A percentile compares a stretch with the other conserved stretches of the same genome.
Conservation (phyloP, 2,888 invertebrate species). For the Podotricha telesiphe region DNA sequence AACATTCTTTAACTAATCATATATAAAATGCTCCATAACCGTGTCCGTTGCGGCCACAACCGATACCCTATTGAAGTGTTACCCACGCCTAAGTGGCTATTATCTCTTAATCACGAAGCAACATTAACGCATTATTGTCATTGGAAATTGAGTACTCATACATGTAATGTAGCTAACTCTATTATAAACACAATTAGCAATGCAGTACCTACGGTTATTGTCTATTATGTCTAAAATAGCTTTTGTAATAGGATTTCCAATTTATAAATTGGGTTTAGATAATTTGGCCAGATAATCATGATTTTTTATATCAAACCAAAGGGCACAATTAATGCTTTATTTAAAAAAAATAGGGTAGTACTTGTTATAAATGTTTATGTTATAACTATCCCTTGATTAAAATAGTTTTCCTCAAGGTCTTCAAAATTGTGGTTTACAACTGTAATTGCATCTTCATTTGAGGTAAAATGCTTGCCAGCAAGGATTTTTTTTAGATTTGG, state of each 20-base stretch:
- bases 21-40: conserved; percentile 39
- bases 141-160: conserved; percentile 5
- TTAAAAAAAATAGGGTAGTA: too few species aligned
- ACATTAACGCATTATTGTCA: conserved; percentile 60
- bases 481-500: too few species aligned
- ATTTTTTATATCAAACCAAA: too few species aligned
- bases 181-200: background rate
- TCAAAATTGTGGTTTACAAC: too few species aligned
- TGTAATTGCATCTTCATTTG: too few species aligned
- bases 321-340: too few species aligned
- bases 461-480: too few species aligned
- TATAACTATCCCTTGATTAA: too few species aligned
- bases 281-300: too few species aligned
- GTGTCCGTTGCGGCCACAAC: conserved; percentile 32
- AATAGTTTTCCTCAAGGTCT: too few species aligned
- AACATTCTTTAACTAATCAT: conserved; percentile 57
- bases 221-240: background rate
- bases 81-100: conserved; percentile 40
- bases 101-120: conserved; percentile 57
- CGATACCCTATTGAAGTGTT: conserved; percentile 23
- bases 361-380: too few species aligned
- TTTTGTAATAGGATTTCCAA: background rate
- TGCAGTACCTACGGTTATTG: background rate
- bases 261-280: too few species aligned
- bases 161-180: background rate